Base-by-base conservation (phyloP, 2,113 vertebrate genomes). In the Chrysochloris asiatica region DNA sequence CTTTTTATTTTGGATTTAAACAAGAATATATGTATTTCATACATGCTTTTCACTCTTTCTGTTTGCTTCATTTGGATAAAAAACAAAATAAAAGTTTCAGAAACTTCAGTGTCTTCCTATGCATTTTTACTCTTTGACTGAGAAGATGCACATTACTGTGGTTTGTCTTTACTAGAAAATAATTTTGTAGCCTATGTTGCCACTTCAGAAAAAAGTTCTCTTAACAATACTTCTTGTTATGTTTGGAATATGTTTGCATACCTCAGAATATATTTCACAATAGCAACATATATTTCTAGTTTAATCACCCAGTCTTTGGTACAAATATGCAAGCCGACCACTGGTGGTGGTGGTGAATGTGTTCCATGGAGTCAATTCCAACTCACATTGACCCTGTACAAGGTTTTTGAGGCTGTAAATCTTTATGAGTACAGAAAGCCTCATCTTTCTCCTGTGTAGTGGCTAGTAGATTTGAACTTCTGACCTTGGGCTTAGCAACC, bases 71-170 rank as follows among this genome's bases (percentile, higher is more conserved):
- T 3, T 41, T 82, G 7, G 22, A 69, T 69, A 6, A 73, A 22
- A 86, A 91, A 83, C 79, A 63, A 67, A 77, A 48, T 43, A 26
- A 22, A 81, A 50, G 26, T 93, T 89, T 87, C 48, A 94, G 69
- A 94, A 81, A 90, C 71, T 67, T 67, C 19, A 78, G 0, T 38
- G 78, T 41, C 19, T 89, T 63, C 12, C 30, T 63, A 36, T 36
- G 16, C 41, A 71, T 28, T 89, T 89, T 89, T 61, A 69, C 24
- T 87, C 14, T 93, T 75, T 87, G 26, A 9, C 16, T 73, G 14
- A 69, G 13, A 88, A 9, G 21, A 2, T 41, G 86, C 48, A 82
- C 9, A 78, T 92, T 85, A 81, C 91, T 85, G 12, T 76, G 14
- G 4, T 50, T 17, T 82, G 24, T 43, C 33, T 79, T 41, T 52